Evolutionary conservation across 2,888 invertebrate species (phyloP).

Genomic region (Drosophila macrospina): DNA sequence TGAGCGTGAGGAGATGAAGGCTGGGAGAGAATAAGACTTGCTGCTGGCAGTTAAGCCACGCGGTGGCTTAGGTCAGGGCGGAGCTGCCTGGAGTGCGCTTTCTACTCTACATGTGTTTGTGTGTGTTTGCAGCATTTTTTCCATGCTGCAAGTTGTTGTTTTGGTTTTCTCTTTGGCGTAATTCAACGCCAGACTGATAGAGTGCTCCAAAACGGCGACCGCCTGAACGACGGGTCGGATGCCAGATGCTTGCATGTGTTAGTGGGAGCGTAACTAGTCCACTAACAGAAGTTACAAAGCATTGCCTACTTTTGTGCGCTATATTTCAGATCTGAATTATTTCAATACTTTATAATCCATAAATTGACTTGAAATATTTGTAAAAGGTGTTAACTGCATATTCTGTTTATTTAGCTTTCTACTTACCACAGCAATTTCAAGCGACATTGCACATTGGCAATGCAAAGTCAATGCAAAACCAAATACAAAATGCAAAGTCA

Average conservation of each 20-base stretch:
- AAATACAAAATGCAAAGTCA: slow-evolving; percentile 70
- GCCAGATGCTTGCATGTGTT: slow-evolving; percentile 14
- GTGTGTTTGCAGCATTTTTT: slow-evolving; percentile 33
- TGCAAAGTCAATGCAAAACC: slow-evolving; percentile 30
- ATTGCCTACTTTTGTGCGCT: slow-evolving; percentile 61
- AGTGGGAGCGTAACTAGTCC: neutral
- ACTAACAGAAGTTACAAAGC: slow-evolving; percentile 3
- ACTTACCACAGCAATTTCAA: neutral
- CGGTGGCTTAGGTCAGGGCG: slow-evolving; percentile 78
- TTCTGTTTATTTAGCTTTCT: neutral
- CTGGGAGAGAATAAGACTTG: slow-evolving; percentile 24
- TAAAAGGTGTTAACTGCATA: neutral
- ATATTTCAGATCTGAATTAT: neutral
- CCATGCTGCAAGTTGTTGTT: slow-evolving; percentile 22
- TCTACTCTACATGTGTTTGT: neutral
- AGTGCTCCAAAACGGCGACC: slow-evolving; percentile 59
- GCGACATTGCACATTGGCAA: slow-evolving; percentile 1
- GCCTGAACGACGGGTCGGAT: slow-evolving; percentile 7
- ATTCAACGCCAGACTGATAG: slow-evolving; percentile 66
- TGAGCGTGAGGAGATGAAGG: slow-evolving; percentile 10
- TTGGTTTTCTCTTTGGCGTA: slow-evolving; percentile 10
- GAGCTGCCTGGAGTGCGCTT: slow-evolving; percentile 70
- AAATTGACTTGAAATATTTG: slow-evolving; percentile 3
- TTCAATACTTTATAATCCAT: slow-evolving; percentile 3
- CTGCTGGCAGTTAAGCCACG: slow-evolving; percentile 76